Conservation (phyloP, 2,113 vertebrate genomes). For the Heliornis fulica region DNA sequence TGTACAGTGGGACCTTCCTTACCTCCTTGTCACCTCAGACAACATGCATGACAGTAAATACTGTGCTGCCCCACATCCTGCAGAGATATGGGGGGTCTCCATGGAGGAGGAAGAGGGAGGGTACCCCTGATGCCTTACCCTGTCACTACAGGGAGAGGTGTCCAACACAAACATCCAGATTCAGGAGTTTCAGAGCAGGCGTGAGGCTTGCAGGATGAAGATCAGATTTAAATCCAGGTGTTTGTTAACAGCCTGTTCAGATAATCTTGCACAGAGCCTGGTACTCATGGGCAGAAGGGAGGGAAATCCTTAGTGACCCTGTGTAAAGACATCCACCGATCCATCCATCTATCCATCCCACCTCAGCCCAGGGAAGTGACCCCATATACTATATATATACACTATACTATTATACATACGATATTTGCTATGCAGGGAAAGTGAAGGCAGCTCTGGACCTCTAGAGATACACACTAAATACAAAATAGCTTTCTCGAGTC, state of each 20-base stretch:
- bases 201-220: rapidly evolving
- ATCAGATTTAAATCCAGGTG: neutral
- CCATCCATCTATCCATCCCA: too few relatives aligned
- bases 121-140: neutral
- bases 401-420: too few relatives aligned
- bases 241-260: neutral
- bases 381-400: too few relatives aligned
- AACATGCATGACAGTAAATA: neutral
- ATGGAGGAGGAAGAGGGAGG: neutral
- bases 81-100: rapidly evolving
- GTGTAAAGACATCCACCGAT: neutral
- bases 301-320: neutral
- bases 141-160: neutral
- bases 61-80: rapidly evolving
- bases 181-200: neutral
- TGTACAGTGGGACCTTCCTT: neutral
- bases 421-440: neutral
- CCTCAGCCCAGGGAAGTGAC: neutral
- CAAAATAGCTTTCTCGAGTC: neutral
- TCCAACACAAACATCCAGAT: rapidly evolving
- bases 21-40: neutral
- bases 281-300: neutral
- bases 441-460: neutral
- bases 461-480: neutral
- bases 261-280: neutral